Evolutionary conservation across 2,888 invertebrate species (phyloP), one percentile per base, ranked within the genome.

Genomic region (Oegoconia quadripuncta): DNA sequence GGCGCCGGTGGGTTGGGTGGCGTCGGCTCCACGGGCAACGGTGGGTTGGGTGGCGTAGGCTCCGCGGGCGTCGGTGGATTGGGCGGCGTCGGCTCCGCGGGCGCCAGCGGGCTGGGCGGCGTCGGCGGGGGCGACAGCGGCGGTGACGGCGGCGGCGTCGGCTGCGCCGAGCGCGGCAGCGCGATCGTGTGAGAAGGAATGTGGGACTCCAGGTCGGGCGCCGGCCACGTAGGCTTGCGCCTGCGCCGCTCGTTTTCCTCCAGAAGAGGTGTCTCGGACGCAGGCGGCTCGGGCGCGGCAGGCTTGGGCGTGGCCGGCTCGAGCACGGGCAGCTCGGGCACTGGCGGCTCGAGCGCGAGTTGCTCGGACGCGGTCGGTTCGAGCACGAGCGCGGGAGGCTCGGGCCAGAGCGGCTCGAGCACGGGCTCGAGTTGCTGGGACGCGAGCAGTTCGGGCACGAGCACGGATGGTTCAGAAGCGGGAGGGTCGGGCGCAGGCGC

Each of bases 181-280:
- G 87, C 88, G 50, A 90, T 90, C 35, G 89, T 90, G 69, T 90
- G 90, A 57, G 90, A 90, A 34, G 90, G 90, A 46, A 91, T 87
- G 55, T 90, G 89, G 43, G 90, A 88, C 76, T 90, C 90, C 64
- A 90, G 84, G 74, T 90, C 90, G 55, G 88, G 89, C 37, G 79
- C 75, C 67, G 66, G 62, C 77, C 75, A 68, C 48, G 59, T 52
- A 50, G 64, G 58, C 43, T 64, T 53, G 42, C 63, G 55, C 51
- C 65, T 51, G 55, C 62, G 59, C 37, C 50, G 48, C 50, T 64
- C 55, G 46, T 54, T 52, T 34, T 36, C 18, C n/a, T n/a, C n/a
- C n/a, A n/a, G n/a, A n/a, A n/a, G n/a, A n/a, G n/a, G n/a, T n/a
- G n/a, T n/a, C n/a, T n/a, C n/a, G n/a, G n/a, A n/a, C n/a, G n/a